Evolutionary conservation across 2,797 vertebrate species (phyloP).

Genomic region (Trachops cirrhosus): DNA sequence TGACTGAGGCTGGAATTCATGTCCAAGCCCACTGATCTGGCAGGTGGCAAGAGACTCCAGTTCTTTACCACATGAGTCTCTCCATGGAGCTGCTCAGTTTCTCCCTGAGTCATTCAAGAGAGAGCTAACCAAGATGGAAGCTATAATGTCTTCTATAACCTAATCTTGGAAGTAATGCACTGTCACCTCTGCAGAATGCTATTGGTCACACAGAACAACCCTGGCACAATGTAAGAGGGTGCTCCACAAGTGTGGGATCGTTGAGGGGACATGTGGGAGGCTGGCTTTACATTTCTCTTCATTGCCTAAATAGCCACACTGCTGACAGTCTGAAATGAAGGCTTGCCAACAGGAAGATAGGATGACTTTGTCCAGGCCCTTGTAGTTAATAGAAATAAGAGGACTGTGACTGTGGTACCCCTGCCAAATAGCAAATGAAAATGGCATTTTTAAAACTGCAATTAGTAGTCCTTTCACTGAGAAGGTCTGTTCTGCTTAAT

Average conservation of each 20-base stretch:
- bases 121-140: not conserved
- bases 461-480: not conserved
- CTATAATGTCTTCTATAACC: not conserved
- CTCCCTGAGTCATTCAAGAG: not conserved
- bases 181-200: not conserved
- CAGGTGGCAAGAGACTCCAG: not conserved
- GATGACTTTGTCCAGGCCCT: conserved; percentile 53
- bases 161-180: not conserved
- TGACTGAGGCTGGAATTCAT: not conserved
- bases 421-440: conserved; percentile 61
- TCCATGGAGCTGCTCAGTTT: not conserved
- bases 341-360: not conserved
- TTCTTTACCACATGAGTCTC: not conserved
- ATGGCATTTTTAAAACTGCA: conserved; percentile 51
- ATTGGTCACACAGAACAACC: not conserved
- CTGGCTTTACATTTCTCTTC: not conserved
- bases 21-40: not conserved
- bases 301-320: not conserved
- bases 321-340: not conserved
- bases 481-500: conserved; percentile 54
- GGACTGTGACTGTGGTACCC: not conserved
- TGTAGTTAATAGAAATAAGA: conserved; percentile 44
- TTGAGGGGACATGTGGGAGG: not conserved
- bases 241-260: not conserved
- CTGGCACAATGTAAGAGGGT: not conserved